Conservation (phyloP, 2,113 vertebrate species). For the Trematocara variabile region DNA sequence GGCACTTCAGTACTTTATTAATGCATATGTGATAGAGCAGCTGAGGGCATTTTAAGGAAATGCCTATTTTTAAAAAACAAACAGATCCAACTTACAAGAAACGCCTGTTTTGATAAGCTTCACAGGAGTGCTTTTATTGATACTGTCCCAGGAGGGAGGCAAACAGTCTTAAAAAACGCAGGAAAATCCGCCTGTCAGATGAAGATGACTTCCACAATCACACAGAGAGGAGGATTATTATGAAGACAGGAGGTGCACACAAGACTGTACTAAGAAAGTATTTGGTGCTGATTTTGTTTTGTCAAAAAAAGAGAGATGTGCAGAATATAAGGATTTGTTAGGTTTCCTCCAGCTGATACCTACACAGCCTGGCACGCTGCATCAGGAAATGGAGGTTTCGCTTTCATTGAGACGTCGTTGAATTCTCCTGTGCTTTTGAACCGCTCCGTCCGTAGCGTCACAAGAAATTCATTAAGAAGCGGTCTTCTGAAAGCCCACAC, state of each 20-base stretch:
- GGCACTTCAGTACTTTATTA: constrained; percentile 15
- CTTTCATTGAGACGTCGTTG: constrained; percentile 19
- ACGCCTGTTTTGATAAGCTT: constrained; percentile 30
- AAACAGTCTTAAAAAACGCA: not conserved
- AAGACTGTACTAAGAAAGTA: constrained; percentile 6
- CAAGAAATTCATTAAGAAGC: constrained; percentile 51
- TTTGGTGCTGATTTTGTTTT: constrained; percentile 49
- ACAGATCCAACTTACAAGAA: constrained; percentile 3
- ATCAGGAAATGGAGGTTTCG: not conserved
- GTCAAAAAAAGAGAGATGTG: constrained; percentile 3
- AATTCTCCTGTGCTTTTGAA: constrained; percentile 38
- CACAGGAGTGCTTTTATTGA: constrained; percentile 39
- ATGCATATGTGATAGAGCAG: constrained; percentile 20
- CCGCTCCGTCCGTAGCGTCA: not conserved
- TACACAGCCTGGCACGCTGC: not conserved
- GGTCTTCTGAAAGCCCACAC: constrained; percentile 26
- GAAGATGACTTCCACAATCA: constrained; percentile 25
- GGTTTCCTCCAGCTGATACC: constrained; percentile 13
- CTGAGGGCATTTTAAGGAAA: constrained; percentile 2
- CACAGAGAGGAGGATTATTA: not conserved
- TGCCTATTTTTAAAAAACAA: constrained; percentile 15
- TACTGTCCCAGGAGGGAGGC: constrained; percentile 1
- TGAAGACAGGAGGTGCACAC: not conserved
- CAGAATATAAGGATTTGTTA: constrained; percentile 44
- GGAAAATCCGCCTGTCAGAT: constrained; percentile 37